Base-by-base conservation (phyloP, 2,888 invertebrate species). In the Sialis lutaria region DNA sequence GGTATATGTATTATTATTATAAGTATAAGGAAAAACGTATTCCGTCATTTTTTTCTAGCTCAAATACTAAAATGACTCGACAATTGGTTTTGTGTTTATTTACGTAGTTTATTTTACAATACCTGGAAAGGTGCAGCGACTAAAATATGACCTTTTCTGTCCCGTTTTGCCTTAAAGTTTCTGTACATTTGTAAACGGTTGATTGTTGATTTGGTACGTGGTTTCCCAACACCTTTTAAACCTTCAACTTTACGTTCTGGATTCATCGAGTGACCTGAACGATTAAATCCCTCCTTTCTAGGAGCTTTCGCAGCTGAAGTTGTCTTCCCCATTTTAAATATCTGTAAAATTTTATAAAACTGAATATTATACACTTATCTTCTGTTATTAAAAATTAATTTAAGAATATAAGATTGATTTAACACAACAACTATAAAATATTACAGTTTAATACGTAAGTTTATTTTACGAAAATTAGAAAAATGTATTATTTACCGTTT, bases 151-250 rank as follows among this genome's bases (percentile, higher is more conserved):
- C 97, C 87, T 48, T 71, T 73, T 57, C 77, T 79, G 67, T 97
- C 84, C 47, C 97, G 76, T 63, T 91, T 92, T 0, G 97, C 83
- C 66, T 96, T 97, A 62, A 90, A 93, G 67, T 95, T 95, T 55
- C 91, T 80, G 68, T 99, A 99, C 97, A 99, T 98, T 65, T 92
- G 90, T 53, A 99, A 67, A 43, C 98, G 75, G 61, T 91, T 95
- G 51, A 99, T 97, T 0, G 98, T 99, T 9, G 83, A 81, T 64
- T 87, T 90, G 9, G 92, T 86, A 56, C 96, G 75, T 1, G 79
- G 77, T 58, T 85, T 86, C 0, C 83, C 84, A 9, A 90, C 87
- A 46, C 88, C 88, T 67, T 87, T 86, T 47, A 91, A 67, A 1
- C 81, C 82, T 57, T 81, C 80, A 10, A 71, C 77, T 9, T 81